Conservation (phyloP, 1,140 invertebrate species). For the Delia radicum region DNA sequence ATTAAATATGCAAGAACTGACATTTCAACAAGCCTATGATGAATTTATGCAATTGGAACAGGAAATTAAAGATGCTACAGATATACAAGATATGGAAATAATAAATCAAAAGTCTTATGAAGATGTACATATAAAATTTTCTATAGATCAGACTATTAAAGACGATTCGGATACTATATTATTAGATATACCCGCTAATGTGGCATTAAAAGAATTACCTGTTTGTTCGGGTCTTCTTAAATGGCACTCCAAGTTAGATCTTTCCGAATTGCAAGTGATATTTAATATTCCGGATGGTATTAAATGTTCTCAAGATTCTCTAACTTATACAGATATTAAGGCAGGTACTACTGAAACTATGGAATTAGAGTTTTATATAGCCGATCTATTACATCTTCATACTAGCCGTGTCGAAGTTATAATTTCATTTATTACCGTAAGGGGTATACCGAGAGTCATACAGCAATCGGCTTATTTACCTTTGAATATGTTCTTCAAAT, state of each 20-base stretch:
- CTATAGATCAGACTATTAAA: constrained; percentile 32
- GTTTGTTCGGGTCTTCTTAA: constrained; percentile 32
- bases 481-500: constrained; percentile 46
- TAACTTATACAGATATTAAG: constrained; percentile 40
- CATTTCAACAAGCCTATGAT: constrained; percentile 48
- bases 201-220: constrained; percentile 44
- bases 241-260: constrained; percentile 36
- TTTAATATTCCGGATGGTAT: constrained; percentile 39
- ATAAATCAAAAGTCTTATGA: constrained; percentile 46
- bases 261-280: constrained; percentile 45
- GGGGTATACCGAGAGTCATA: constrained; percentile 47
- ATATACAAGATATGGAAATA: constrained; percentile 45
- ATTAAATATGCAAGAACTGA: constrained; percentile 42
- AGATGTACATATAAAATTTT: constrained; percentile 44
- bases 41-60: constrained; percentile 52
- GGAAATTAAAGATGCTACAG: constrained; percentile 51
- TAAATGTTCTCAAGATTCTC: constrained; percentile 41
- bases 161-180: constrained; percentile 43
- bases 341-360: constrained; percentile 34
- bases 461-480: constrained; percentile 42
- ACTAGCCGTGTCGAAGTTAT: constrained; percentile 40
- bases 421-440: constrained; percentile 43
- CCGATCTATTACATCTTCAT: constrained; percentile 42
- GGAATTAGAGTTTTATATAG: constrained; percentile 44
- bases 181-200: constrained; percentile 46